Base-by-base conservation (phyloP, 2,888 invertebrate genomes). In the Bedellia somnulentella region DNA sequence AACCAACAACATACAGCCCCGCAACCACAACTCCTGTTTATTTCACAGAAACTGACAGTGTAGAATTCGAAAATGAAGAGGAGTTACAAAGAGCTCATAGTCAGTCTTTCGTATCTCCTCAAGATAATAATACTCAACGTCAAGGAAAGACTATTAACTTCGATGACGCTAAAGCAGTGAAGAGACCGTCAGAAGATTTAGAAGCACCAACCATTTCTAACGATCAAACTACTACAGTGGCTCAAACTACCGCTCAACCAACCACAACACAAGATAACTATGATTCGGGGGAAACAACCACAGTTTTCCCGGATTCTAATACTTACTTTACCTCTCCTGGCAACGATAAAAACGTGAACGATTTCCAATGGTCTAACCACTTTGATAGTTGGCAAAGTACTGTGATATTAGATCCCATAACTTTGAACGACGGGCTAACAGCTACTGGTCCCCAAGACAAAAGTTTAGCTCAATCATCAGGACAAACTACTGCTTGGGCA, bases 31-130 rank as follows among this genome's bases (percentile, higher is more conserved):
- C 64, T 10, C 49, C 60, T 5, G 47, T 77, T 40, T 56, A 66
- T 55, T 50, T 62, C 43, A 46, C 78, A 41, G 47, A 79, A 57
- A 49, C 59, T 2, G 70, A 70, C 28, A 71, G 61, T 34, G 46
- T 59, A 12, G 73, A 73, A 41, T 42, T 66, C 28, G 81, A 81
- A 27, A 81, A 82, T 37, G 79, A 78, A 24, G 84, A 84, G 46
- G 80, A 82, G 49, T 52, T 86, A 23, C 83, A 85, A 57, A 77
- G 82, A 36, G 83, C 85, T 14, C 85, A 86, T 38, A 84, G 83
- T 25, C 85, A 86, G 46, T 85, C 85, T 0, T 85, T 86, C 42
- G 64, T 84, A 13, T 75, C 81, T 2, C 80, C 81, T 16, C 78
- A 79, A 42, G 78, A 79, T 32, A 70, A 62, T 33, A 71, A 59